Conservation (phyloP, 2,888 invertebrate species). For the Lycaena phlaeas region DNA sequence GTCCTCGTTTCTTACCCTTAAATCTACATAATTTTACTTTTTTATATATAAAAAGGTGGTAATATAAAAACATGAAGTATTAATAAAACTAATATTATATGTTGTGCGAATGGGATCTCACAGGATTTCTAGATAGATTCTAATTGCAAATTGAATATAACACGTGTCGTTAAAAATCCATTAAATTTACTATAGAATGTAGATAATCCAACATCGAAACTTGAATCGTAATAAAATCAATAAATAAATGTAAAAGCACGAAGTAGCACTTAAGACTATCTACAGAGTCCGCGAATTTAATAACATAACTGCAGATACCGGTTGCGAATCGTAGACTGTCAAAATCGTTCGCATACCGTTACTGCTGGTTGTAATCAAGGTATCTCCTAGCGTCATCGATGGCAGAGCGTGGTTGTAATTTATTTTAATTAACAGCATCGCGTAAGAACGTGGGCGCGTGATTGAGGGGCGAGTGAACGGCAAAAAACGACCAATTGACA, state of each 20-base stretch:
- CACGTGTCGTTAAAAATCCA: too few species aligned
- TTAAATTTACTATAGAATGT: too few species aligned
- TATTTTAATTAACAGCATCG: conserved; percentile 41
- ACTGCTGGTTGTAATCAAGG: conserved; percentile 25
- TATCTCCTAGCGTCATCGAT: conserved; percentile 32
- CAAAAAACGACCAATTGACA: conserved; percentile 28
- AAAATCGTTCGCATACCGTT: conserved; percentile 5
- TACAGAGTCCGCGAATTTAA: background rate
- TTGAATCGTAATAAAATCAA: too few species aligned
- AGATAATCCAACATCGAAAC: too few species aligned
- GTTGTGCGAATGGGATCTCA: too few species aligned
- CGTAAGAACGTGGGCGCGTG: conserved; percentile 31
- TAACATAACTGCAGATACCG: background rate
- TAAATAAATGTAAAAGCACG: background rate
- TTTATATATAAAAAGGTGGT: too few species aligned
- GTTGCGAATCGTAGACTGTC: background rate
- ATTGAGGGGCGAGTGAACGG: conserved; percentile 31
- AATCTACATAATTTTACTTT: too few species aligned
- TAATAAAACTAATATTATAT: too few species aligned
- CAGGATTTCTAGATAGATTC: too few species aligned
- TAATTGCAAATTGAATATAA: too few species aligned
- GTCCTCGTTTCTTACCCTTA: too few species aligned
- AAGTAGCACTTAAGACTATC: background rate
- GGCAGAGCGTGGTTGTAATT: conserved; percentile 29
- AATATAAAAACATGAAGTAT: too few species aligned